Base-by-base conservation (phyloP, 1,140 invertebrate species). In the Drosophila bocqueti region DNA sequence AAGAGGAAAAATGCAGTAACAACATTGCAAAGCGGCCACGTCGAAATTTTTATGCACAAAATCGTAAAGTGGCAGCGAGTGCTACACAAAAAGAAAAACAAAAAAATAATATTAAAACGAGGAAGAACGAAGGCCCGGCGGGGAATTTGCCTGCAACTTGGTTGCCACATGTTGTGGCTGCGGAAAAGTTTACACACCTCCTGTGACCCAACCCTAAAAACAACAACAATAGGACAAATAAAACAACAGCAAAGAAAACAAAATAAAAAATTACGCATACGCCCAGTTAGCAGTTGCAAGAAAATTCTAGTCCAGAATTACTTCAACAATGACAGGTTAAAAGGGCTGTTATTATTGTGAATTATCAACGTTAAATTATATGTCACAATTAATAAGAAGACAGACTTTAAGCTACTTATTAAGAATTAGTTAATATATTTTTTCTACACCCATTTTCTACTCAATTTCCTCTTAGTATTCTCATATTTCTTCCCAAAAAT, bases 161-260 rank as follows among this genome's bases (percentile, higher is more conserved):
- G 72, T 52, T 52, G 49, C 83, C 84, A 83, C 80, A 83, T 86
- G 83, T 79, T 86, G 79, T 82, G 65, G 82, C 61, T 78, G 34
- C 38, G 42, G 18, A 50, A 60, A 86, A 86, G 54, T 67, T 82
- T 86, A 58, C 29, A 52, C 65, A 21, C 24, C 43, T 42, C 61
- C 60, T 24, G 10, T 40, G 29, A 21, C 26, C 21, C 11, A 18
- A 16, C 18, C 21, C 21, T 4, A 18, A 36, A 64, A 16, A 49
- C 45, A 47, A 24, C 24, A 24, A n/a, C 26, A 52, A 50, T 10
- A 26, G 11, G 18, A 40, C 11, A 29, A 26, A 0, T 26, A 47
- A 29, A 50, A n/a, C 16, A 26, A 16, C 0, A 31, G 13, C 15
- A 52, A 18, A 1, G 18, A n/a, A 69, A 24, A 63, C 16, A 11